A percentile compares a stretch with the other conserved stretches of the same genome.
These are phyloP conservation scores for Sinopyrophorus schimmeli DNA, from an alignment of 2,888 invertebrate species.

Conservation along the genomic window DNA sequence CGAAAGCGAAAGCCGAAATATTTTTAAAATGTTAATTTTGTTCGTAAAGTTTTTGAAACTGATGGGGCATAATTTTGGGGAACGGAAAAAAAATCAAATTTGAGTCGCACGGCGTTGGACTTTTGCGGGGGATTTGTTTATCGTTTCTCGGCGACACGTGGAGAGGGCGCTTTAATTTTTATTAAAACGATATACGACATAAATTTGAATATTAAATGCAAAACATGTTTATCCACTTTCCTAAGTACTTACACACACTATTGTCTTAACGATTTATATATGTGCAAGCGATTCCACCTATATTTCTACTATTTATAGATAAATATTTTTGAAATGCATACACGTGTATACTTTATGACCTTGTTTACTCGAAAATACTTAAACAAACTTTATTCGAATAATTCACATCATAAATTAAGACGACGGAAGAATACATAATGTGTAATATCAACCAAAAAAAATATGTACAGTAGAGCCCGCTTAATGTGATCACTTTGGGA, in stretches of 20 bases:
- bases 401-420: conserved; percentile 3
- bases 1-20: too few species aligned
- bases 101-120: too few species aligned
- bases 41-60: too few species aligned
- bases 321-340: conserved; percentile 4
- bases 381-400: conserved; percentile 2
- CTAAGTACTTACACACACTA: conserved; percentile 5
- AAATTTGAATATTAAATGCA: conserved; percentile 12
- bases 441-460: neutral
- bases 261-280: conserved; percentile 9
- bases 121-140: too few species aligned
- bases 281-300: conserved; percentile 1
- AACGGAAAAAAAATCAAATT: too few species aligned
- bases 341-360: conserved; percentile 27
- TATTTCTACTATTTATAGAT: conserved; percentile 12
- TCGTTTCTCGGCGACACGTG: too few species aligned
- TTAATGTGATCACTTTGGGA: too few species aligned
- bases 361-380: conserved; percentile 21
- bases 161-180: too few species aligned
- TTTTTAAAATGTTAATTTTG: too few species aligned
- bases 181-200: too few species aligned
- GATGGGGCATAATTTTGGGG: too few species aligned
- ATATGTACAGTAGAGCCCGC: neutral
- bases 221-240: conserved; percentile 18
- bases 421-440: neutral